Conservation (phyloP, 2,113 vertebrate species). For the Parotia lawesii region DNA sequence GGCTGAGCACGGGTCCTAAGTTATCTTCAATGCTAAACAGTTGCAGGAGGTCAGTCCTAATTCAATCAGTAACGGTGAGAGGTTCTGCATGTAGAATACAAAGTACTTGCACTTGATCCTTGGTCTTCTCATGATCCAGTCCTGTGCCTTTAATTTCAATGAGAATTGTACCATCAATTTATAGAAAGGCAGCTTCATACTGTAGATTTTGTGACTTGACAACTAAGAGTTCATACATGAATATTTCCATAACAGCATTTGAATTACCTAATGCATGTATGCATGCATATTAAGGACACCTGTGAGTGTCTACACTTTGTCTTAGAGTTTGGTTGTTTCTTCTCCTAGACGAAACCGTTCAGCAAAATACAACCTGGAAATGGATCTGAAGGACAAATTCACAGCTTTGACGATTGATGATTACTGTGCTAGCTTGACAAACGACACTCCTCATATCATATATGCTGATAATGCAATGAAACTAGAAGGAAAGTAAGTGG, state of each 20-base stretch:
- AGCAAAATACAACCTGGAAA: slow-evolving; percentile 84
- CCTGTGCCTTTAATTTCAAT: neutral
- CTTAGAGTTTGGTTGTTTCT: neutral
- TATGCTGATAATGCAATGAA: slow-evolving; percentile 37
- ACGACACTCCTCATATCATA: slow-evolving; percentile 62
- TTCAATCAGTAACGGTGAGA: neutral
- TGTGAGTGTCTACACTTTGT: neutral
- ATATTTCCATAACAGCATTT: neutral
- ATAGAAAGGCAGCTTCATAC: neutral
- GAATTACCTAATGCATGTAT: neutral
- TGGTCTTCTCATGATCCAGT: neutral
- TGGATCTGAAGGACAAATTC: slow-evolving; percentile 87
- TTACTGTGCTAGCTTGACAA: slow-evolving; percentile 81
- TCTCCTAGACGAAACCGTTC: slow-evolving; percentile 81
- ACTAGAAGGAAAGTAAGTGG: slow-evolving; percentile 71
- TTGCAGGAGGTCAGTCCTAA: neutral
- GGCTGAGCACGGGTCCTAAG: neutral
- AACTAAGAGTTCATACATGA: neutral
- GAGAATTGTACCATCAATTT: neutral
- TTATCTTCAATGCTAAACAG: neutral
- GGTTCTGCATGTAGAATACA: neutral
- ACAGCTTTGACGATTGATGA: slow-evolving; percentile 81
- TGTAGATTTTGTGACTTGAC: neutral
- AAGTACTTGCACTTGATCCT: neutral
- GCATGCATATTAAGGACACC: neutral